Evolutionary conservation across 64 coral and sea anemone species (phyloP).

Genomic region (Stichodactyla mertensii): DNA sequence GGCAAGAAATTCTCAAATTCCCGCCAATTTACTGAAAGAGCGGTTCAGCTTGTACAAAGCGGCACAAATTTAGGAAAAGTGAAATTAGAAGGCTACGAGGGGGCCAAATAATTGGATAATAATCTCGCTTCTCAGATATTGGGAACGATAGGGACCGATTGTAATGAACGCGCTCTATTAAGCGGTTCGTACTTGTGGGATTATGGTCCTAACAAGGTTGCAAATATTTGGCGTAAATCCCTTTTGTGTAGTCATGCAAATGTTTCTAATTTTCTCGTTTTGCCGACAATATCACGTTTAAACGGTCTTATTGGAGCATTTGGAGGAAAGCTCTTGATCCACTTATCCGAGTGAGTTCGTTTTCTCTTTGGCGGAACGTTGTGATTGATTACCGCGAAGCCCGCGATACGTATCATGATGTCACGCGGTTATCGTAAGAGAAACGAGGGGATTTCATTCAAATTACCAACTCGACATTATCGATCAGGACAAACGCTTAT

Average conservation of each 20-base stretch:
- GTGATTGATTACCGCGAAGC: neutral
- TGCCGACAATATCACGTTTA: conserved; percentile 7
- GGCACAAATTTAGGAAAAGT: neutral
- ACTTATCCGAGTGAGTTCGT: neutral
- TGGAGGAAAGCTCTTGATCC: conserved; percentile 9
- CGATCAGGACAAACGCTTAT: neutral
- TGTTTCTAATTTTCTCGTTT: conserved; percentile 18
- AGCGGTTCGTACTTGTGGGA: conserved; percentile 11
- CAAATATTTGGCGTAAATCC: conserved; percentile 11
- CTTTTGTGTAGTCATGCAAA: conserved; percentile 17
- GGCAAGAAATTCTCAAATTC: neutral
- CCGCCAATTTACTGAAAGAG: neutral
- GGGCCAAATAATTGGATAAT: conserved; percentile 1
- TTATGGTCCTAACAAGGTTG: neutral
- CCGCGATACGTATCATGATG: neutral
- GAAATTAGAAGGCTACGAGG: conserved; percentile 8
- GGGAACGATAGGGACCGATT: neutral
- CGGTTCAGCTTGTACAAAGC: neutral
- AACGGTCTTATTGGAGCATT: neutral
- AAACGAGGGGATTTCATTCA: neutral
- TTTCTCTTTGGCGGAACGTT: neutral
- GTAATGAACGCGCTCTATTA: neutral
- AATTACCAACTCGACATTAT: conserved; percentile 1
- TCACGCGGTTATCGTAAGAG: neutral
- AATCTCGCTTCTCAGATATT: conserved; percentile 4